phyloP scores from a whole-genome alignment of 2,888 invertebrate species.

The Volucella inanis region DNA sequence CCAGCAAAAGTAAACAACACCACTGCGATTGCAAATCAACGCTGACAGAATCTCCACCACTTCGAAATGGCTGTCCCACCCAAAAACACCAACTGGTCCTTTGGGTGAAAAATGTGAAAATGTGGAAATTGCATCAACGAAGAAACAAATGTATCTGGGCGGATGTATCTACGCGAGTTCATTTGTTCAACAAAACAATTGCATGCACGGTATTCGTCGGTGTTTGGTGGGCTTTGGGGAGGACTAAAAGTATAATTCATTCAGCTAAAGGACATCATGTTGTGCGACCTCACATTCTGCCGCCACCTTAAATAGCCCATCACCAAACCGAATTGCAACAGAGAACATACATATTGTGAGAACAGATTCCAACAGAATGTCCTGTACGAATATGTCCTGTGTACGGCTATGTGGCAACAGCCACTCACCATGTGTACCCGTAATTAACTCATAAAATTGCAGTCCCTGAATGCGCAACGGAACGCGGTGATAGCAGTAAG shows the following conservation, averaged over 20 bases:
- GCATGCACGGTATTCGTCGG: constrained; percentile 25
- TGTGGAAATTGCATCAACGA: constrained; percentile 68
- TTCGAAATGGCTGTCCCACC: constrained; percentile 23
- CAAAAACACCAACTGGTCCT: constrained; percentile 41
- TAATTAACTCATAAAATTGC: constrained; percentile 75
- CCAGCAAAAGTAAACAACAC: constrained; percentile 32
- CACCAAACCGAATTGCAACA: background rate
- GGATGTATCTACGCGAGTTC: constrained; percentile 72
- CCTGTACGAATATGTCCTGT: constrained; percentile 1
- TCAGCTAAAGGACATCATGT: constrained; percentile 59
- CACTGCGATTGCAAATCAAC: constrained; percentile 65
- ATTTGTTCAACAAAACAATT: constrained; percentile 72
- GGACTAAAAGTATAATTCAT: constrained; percentile 49
- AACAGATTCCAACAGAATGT: constrained; percentile 17
- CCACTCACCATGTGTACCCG: constrained; percentile 61
- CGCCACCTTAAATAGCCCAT: background rate
- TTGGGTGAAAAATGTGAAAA: background rate
- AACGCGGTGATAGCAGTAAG: background rate
- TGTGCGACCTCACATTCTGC: constrained; percentile 24
- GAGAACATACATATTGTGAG: constrained; percentile 58
- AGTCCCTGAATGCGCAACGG: constrained; percentile 49
- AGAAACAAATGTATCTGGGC: constrained; percentile 69
- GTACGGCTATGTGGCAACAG: constrained; percentile 16
- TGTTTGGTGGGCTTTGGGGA: background rate
- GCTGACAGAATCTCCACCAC: constrained; percentile 37